phyloP scores from a whole-genome alignment of 35 echinoderm and acorn worm species.

The Apostichopus californicus region DNA sequence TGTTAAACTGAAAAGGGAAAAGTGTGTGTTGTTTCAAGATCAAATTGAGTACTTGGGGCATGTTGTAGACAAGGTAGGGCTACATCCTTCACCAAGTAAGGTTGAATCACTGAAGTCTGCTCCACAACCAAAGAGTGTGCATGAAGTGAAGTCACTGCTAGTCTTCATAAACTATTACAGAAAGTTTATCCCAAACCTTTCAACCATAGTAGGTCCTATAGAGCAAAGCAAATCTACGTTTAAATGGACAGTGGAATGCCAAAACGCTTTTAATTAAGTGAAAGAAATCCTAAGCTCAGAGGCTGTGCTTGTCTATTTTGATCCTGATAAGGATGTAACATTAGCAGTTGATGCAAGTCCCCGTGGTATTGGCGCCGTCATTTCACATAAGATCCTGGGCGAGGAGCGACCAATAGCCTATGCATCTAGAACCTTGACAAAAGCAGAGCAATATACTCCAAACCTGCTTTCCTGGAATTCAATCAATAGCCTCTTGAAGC shows the following conservation, averaged over 20 bases:
- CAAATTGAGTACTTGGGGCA: conserved; percentile 11
- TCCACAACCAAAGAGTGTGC: conserved; percentile 1
- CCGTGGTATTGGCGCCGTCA: conserved; percentile 68
- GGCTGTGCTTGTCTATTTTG: neutral
- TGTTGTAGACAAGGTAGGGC: neutral
- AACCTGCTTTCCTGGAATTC: too few species aligned
- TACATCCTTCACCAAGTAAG: neutral
- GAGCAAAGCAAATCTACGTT: conserved; percentile 9
- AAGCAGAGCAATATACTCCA: too few species aligned
- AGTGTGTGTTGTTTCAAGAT: conserved; percentile 18
- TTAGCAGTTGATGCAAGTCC: conserved; percentile 63
- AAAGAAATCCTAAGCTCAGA: conserved; percentile 22
- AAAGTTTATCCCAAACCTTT: conserved; percentile 42
- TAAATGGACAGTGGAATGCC: conserved; percentile 3
- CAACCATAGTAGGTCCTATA: neutral
- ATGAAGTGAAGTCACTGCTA: conserved; percentile 22
- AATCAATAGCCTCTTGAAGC: too few species aligned
- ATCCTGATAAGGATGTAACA: conserved; percentile 19
- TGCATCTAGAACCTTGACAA: conserved; percentile 49
- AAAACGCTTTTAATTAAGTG: conserved; percentile 8
- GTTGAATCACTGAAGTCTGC: neutral
- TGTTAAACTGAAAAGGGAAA: neutral
- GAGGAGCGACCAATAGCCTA: conserved; percentile 48
- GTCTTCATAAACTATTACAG: conserved; percentile 45
- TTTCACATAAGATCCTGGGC: conserved; percentile 37